Base-by-base conservation (phyloP, 2,113 vertebrate genomes). In the Channa maculata region DNA sequence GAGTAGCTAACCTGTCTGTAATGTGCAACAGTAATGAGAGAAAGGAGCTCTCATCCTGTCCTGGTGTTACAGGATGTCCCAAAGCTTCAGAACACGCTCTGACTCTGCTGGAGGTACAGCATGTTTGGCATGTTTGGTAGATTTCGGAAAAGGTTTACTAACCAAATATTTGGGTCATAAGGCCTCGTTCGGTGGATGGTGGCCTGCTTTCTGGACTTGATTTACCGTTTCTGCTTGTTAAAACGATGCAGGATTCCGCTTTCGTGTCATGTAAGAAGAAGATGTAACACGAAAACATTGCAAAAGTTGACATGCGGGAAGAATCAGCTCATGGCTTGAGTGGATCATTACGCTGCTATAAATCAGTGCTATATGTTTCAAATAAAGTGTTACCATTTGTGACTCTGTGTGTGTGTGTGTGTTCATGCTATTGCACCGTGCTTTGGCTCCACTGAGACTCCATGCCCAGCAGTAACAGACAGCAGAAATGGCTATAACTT, bases 401-500 rank as follows among this genome's bases (percentile, higher is more conserved):
- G 63, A 62, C 36, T 74, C 44, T 62, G 50, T 70, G 38, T 65
- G 79, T 91, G 83, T 71, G 70, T 9, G 38, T 38, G 59, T 39
- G 57, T 43, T 15, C 14, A 49, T 24, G 24, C 46, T 24, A 36
- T 77, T 73, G 87, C 87, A 91, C 85, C 79, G 6, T 66, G 78
- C 86, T 89, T 85, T 88, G 88, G 89, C 88, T 73, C 80, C 88
- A 92, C 82, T 81, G 77, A 48, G 94, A 91, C 94, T 94, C 92
- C 89, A 88, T 94, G 92, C 93, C 93, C 92, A 92, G 93, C 94
- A 94, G 92, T 93, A 92, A 94, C 79, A 92, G 92, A 94, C 90
- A 91, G 90, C 88, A 93, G 85, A 94, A 89, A 92, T 80, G 83
- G 82, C 93, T 93, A 93, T 88, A 84, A 88, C 86, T 85, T 80